Evolutionary conservation across 1,140 invertebrate species (phyloP), one percentile per base, ranked within the genome.

Genomic region (Papilio xuthus): DNA sequence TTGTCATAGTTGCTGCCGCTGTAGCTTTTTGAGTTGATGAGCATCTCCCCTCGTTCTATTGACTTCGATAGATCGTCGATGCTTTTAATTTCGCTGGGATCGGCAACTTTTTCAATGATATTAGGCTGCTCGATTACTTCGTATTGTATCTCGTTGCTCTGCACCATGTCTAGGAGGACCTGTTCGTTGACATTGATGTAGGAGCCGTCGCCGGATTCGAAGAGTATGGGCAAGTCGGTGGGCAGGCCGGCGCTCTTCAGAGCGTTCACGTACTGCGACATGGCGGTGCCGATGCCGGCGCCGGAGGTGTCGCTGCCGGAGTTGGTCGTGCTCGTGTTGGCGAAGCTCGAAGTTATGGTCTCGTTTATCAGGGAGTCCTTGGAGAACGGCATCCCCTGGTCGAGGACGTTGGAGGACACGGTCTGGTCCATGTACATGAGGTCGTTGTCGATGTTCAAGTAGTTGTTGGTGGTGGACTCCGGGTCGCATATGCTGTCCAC

Each of bases 111-210:
- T 88, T 94, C 92, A n/a, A 94, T 92, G 20, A 93, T 92, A 79
- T 93, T 92, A 10, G 92, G 92, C 82, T 93, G 93, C 83, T 95
- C 94, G 50, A 94, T 94, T 7, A 95, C 93, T 85, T 94, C 94
- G 71, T 94, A 94, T 84, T 95, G 94, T 79, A 95, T 93, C 82
- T 94, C 93, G 74, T 92, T 94, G 82, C 94, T 94, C 83, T 94
- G 93, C 2, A 94, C 94, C 90, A 95, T 94, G 80, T 94, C 94
- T 74, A 94, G 88, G 26, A 95, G 88, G 28, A 95, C 93, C 90
- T 95, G 94, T 89, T 95, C 95, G 77, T 94, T 95, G 10, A 95
- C 92, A 63, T 94, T 95, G 8, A 95, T 94, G 77, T 95, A 95
- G 1, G 94, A 94, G 0, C 95, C 94, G 80, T 95, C 94, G 12